Evolutionary conservation across 2,113 vertebrate genomes (phyloP).

Genomic region (Chitala chitala): DNA sequence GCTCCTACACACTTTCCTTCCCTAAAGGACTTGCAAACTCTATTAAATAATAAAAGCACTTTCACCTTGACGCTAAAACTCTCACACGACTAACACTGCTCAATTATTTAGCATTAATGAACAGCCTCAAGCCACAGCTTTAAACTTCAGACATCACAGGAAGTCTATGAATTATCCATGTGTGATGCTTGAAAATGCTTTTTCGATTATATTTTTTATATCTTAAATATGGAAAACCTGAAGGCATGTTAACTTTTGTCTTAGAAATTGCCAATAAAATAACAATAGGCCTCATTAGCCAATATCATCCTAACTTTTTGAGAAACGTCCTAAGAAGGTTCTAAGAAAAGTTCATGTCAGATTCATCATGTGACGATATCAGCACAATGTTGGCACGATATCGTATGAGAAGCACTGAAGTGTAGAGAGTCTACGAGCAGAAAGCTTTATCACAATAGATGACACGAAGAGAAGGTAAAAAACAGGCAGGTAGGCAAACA

Average conservation of each 20-base stretch:
- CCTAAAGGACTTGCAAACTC: slow-evolving; percentile 57
- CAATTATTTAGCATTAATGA: slow-evolving; percentile 67
- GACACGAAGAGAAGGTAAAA: no score
- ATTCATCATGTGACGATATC: no score
- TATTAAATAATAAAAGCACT: slow-evolving; percentile 63
- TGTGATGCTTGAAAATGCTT: slow-evolving; percentile 58
- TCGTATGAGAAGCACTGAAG: no score
- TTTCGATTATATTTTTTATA: slow-evolving; percentile 48
- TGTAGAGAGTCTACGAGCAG: no score
- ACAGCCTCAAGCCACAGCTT: slow-evolving; percentile 51
- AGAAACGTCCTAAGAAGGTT: no score
- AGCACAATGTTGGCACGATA: no score
- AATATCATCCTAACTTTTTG: slow-evolving; percentile 24
- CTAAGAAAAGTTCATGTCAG: no score
- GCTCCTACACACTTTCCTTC: slow-evolving; percentile 56
- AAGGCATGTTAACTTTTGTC: slow-evolving; percentile 22
- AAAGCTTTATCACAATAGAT: no score
- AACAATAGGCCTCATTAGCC: slow-evolving; percentile 3
- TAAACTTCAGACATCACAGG: slow-evolving; percentile 52
- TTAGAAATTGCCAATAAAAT: slow-evolving; percentile 30
- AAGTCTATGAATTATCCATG: slow-evolving; percentile 50
- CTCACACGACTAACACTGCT: slow-evolving; percentile 43
- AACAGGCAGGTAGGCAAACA: no score
- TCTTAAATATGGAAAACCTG: slow-evolving; percentile 34
- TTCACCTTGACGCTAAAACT: slow-evolving; percentile 49